A percentile compares a stretch with the other conserved stretches of the same genome.
These are phyloP conservation scores for Vesta saturnalis DNA, from an alignment of 2,888 invertebrate genomes.

Conservation along the genomic window DNA sequence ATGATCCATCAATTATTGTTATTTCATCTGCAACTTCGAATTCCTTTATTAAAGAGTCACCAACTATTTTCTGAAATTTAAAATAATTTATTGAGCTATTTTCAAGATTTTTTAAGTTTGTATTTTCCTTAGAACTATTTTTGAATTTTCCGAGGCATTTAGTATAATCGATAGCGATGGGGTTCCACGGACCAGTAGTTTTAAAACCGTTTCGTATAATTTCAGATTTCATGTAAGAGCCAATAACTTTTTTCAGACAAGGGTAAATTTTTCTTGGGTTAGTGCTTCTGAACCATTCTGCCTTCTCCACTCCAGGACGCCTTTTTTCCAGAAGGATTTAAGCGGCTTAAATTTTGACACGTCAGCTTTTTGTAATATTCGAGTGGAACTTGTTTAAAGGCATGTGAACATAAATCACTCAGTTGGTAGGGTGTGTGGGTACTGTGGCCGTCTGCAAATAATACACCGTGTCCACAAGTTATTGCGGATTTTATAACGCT, in stretches of 20 bases:
- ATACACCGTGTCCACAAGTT: too few relatives aligned
- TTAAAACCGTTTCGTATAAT: conserved; percentile 25
- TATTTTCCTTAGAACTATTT: neutral
- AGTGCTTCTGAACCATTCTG: conserved; percentile 36
- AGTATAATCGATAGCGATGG: neutral
- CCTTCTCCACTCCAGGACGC: conserved; percentile 50
- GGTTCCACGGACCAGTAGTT: conserved; percentile 23
- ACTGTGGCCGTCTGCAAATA: conserved; percentile 54
- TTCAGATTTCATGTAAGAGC: conserved; percentile 24
- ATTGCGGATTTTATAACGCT: too few relatives aligned
- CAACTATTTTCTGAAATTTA: conserved; percentile 1
- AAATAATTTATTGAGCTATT: neutral
- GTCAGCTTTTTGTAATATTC: too few relatives aligned
- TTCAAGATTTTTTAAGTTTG: neutral
- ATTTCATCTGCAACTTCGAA: neutral
- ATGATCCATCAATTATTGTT: neutral
- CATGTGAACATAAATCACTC: conserved; percentile 32
- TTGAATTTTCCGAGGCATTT: conserved; percentile 11
- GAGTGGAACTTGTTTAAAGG: too few relatives aligned
- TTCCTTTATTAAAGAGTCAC: neutral
- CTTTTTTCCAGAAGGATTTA: conserved; percentile 41
- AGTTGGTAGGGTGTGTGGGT: too few relatives aligned
- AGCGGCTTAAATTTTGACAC: conserved; percentile 41
- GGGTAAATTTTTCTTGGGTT: conserved; percentile 28
- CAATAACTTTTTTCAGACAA: conserved; percentile 25